Evolutionary conservation across 2,888 invertebrate genomes (phyloP), one percentile per base, ranked within the genome.

Genomic region (Himalopsyche kuldschensis): DNA sequence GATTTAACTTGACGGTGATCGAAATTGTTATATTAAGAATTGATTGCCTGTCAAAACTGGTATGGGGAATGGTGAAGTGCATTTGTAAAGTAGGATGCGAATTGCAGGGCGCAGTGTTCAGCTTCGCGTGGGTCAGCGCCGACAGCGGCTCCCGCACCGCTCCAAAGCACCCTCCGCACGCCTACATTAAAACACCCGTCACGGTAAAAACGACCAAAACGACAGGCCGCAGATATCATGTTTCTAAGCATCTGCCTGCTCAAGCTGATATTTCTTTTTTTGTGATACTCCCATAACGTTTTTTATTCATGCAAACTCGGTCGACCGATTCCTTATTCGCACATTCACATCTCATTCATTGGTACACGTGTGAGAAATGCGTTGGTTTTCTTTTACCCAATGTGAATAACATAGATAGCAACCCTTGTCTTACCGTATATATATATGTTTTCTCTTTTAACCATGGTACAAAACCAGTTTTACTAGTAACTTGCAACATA

Each of bases 141-240:
- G 85, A 90, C 90, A 83, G 82, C 90, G 76, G 85, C 82, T 24
- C 69, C 20, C 41, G 41, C 41, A 87, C 91, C 91, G 87, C 88
- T 88, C 85, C 86, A 31, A 83, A 84, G 24, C 84, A 80, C 69
- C 85, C 84, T 41, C 81, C 85, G 10, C 85, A 86, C 76, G 83
- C 85, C 83, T 86, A 85, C 86, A 86, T 86, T 82, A 85, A 85
- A 84, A 32, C 85, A 80, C 86, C 86, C 75, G 76, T 79, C 46
- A 75, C 80, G 86, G 86, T 86, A 86, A 85, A 83, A 82, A 35
- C 69, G 69, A 69, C 69, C 69, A 69, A 69, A 69, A 24, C 15
- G 69, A 69, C 69, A 69, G 69, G 69, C 69, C 69, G 27, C 69
- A 69, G 27, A 69, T 11, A 69, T 27, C 30, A 27, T 69, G 69